A percentile compares a stretch with the other conserved stretches of the same genome.
Conservation (phyloP, 2,888 invertebrate species). For the Nineta flava region DNA sequence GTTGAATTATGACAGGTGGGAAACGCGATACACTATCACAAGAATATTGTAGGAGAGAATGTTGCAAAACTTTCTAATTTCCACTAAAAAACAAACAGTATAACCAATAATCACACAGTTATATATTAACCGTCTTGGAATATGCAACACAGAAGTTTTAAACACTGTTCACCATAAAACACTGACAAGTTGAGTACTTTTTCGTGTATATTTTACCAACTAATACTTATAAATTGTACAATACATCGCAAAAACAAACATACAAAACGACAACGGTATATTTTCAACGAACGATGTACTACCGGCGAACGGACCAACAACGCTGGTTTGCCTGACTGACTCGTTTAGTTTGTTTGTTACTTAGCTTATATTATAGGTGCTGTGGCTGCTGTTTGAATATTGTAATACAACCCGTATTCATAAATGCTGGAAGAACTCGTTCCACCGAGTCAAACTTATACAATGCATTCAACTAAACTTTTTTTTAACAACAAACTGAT, state of each 20-base stretch:
- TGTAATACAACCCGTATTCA: not conserved
- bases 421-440: not conserved
- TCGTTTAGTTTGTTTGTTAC: not conserved
- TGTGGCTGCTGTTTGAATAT: not conserved
- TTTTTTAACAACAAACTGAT: not conserved
- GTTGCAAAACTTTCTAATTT: not conserved
- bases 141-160: not conserved
- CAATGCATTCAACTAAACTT: not conserved
- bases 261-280: not conserved
- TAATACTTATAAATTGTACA: not conserved
- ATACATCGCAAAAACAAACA: too few relatives aligned
- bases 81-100: not conserved
- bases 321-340: not conserved
- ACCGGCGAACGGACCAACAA: not conserved
- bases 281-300: not conserved
- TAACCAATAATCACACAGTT: not conserved
- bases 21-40: not conserved
- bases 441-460: not conserved
- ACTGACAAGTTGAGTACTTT: not conserved
- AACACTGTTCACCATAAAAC: not conserved
- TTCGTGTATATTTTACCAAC: not conserved
- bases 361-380: not conserved
- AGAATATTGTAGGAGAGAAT: not conserved
- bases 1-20: not conserved
- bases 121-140: not conserved